phyloP scores from a whole-genome alignment of 2,888 invertebrate species.

The Drosophila robusta region DNA sequence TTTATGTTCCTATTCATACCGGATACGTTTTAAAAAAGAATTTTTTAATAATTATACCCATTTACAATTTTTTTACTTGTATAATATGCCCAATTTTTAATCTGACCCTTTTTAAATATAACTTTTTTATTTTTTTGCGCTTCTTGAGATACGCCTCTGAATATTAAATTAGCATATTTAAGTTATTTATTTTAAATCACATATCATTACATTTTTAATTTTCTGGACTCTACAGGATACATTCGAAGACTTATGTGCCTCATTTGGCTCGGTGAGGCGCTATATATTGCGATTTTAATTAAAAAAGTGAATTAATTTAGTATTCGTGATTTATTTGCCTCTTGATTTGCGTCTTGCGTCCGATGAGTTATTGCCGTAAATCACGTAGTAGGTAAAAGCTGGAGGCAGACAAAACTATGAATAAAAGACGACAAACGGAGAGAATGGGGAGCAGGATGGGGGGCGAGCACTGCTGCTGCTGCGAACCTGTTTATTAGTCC shows the following conservation, averaged over 20 bases:
- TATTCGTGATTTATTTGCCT: conserved; percentile 76
- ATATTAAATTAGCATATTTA: background rate
- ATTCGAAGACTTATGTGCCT: conserved; percentile 7
- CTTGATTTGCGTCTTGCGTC: conserved; percentile 70
- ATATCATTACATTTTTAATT: background rate
- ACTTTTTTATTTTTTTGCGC: too few species aligned
- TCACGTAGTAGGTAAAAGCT: conserved; percentile 83
- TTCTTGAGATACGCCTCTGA: background rate
- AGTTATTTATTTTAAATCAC: conserved; percentile 8
- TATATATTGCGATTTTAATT: conserved; percentile 59
- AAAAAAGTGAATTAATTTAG: conserved; percentile 76
- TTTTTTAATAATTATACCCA: too few species aligned
- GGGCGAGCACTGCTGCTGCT: conserved; percentile 35
- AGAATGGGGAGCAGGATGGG: conserved; percentile 15
- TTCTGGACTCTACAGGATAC: background rate
- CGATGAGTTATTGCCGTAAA: conserved; percentile 83
- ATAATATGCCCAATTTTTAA: too few species aligned
- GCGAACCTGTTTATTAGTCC: conserved; percentile 84
- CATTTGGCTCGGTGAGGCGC: conserved; percentile 31
- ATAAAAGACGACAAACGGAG: conserved; percentile 35
- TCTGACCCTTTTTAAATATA: too few species aligned
- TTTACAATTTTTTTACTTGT: too few species aligned
- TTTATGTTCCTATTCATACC: too few species aligned
- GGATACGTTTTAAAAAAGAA: too few species aligned
- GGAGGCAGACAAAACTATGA: conserved; percentile 63